Conservation (phyloP, 2,113 vertebrate species). For the Suncus etruscus region DNA sequence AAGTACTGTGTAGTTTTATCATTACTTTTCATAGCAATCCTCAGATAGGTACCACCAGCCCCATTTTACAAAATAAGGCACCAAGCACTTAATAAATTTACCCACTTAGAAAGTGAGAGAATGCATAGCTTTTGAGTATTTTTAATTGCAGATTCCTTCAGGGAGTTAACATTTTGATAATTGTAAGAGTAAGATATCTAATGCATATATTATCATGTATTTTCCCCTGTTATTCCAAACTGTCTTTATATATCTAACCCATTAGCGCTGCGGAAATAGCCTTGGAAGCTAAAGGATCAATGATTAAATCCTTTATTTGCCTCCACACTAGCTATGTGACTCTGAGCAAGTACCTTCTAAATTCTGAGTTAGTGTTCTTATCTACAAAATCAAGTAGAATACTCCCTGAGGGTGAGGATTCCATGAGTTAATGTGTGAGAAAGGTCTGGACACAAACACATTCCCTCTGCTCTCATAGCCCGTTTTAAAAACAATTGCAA, state of each 20-base stretch:
- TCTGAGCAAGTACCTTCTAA: neutral
- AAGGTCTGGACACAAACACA: neutral
- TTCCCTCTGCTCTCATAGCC: neutral
- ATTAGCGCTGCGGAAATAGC: neutral
- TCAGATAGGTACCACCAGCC: neutral
- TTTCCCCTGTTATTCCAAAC: slow-evolving; percentile 22
- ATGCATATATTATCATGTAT: neutral
- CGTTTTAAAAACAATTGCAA: neutral
- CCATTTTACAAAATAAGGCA: slow-evolving; percentile 55
- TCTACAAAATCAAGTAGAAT: neutral
- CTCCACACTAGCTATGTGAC: neutral
- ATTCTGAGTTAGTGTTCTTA: neutral
- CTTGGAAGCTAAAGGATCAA: neutral
- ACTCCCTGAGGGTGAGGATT: neutral
- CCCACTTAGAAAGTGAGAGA: neutral
- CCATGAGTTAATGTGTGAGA: neutral
- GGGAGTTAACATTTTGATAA: slow-evolving; percentile 29
- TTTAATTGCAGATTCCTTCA: slow-evolving; percentile 49
- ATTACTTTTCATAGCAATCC: too few species aligned
- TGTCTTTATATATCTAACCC: neutral
- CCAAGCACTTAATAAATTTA: slow-evolving; percentile 38
- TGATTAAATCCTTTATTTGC: neutral
- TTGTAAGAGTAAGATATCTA: neutral
- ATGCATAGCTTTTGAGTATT: neutral
- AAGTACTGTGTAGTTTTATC: too few species aligned